Evolutionary conservation across 2,113 vertebrate genomes (phyloP), one percentile per base, ranked within the genome.

Genomic region (Thinocorus orbignyianus): DNA sequence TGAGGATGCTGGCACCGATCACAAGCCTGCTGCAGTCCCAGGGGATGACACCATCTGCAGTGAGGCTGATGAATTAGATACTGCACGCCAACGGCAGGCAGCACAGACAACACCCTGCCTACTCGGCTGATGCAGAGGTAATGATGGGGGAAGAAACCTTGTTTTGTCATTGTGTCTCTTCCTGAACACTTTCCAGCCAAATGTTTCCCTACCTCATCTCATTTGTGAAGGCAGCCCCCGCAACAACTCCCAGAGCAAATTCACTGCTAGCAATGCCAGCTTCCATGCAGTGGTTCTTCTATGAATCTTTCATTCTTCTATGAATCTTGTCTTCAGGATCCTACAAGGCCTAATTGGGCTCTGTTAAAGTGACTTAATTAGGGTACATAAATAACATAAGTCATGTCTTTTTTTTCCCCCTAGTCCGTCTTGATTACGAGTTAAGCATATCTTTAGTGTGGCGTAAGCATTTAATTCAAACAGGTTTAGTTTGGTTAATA

Each of bases 1-100:
- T 55, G 95, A 96, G 83, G 73, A 89, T 37, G 19, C 87, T 97
- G 96, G 88, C 26, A 70, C 85, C 3, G 66, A 96, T 95, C 95
- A 90, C 14, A 44, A 94, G 90, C 61, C 39, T 14, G 13, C 30
- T 74, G 19, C 65, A 54, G 69, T 97, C 98, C 95, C 84, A 1
- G 62, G 7, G 84, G 98, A 97, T 49, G 96, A 92, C 95, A 96
- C 97, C 96, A 97, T 97, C 96, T 98, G 97, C 95, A 90, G 83
- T 20, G 13, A 72, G 76, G 77, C 84, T 93, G 96, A 96, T 95
- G 90, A 97, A 94, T 95, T 96, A 90, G 92, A 94, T 88, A 71
- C 93, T 84, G 57, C 89, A 94, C 11, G 7, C 89, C 73, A 81
- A 62, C 4, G 30, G 87, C 92, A 93, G 86, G 79, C 49, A 1